phyloP scores from a whole-genome alignment of 2,888 invertebrate genomes.

The Marasmarcha lunaedactyla region DNA sequence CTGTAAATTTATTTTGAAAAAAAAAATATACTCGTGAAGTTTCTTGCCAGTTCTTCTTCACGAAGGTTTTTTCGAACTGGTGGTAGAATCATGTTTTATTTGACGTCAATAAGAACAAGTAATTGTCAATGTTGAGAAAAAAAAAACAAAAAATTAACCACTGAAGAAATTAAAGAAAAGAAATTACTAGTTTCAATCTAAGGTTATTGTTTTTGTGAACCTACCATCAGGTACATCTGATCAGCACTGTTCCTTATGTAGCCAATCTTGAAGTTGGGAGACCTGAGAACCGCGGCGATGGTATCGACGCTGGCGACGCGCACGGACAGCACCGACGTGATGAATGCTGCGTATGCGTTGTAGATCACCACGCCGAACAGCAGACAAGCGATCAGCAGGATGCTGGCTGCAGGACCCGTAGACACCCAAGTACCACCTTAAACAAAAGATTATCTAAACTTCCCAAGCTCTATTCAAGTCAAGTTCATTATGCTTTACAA shows the following conservation, averaged over 20 bases:
- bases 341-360: conserved; percentile 76
- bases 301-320: conserved; percentile 69
- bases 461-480: too few relatives aligned
- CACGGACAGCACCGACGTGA: conserved; percentile 75
- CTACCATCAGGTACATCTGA: conserved; percentile 73
- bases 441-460: not conserved
- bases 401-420: conserved; percentile 64
- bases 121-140: too few relatives aligned
- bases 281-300: conserved; percentile 66
- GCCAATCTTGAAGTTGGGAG: conserved; percentile 71
- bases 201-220: not conserved
- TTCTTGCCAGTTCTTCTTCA: too few relatives aligned
- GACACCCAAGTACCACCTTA: conserved; percentile 73
- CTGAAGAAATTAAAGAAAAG: too few relatives aligned
- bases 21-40: too few relatives aligned
- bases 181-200: too few relatives aligned
- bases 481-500: not conserved
- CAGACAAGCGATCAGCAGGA: conserved; percentile 68
- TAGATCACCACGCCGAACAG: conserved; percentile 73
- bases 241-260: conserved; percentile 71
- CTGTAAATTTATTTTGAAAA: too few relatives aligned
- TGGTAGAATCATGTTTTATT: too few relatives aligned
- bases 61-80: too few relatives aligned
- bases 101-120: too few relatives aligned
- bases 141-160: too few relatives aligned